These are phyloP conservation scores for Tetramorium alpestre DNA, from an alignment of 1,140 invertebrate genomes.

Conservation along the genomic window DNA sequence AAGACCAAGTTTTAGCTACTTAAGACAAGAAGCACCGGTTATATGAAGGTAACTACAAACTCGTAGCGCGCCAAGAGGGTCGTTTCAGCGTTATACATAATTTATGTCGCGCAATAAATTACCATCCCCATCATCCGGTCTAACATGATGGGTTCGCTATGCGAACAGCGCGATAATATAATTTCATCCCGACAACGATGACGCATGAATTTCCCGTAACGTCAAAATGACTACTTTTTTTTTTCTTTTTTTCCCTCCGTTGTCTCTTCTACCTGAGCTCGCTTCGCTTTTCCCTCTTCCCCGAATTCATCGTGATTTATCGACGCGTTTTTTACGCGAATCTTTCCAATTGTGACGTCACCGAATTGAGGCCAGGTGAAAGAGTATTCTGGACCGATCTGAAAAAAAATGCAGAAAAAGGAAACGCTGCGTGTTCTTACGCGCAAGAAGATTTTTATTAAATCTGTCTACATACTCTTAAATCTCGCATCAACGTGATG, in stretches of 20 bases:
- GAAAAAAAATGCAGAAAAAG: background rate
- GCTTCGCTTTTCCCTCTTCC: constrained; percentile 12
- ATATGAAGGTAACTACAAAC: constrained; percentile 52
- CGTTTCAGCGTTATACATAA: constrained; percentile 52
- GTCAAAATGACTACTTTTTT: background rate
- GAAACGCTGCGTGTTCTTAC: background rate
- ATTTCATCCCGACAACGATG: constrained; percentile 29
- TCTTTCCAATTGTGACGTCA: background rate
- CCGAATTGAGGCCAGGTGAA: background rate
- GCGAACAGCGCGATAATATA: constrained; percentile 30
- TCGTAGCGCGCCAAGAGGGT: constrained; percentile 36
- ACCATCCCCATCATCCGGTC: constrained; percentile 12
- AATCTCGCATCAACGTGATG: background rate
- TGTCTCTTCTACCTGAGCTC: constrained; percentile 12
- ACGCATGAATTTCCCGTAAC: constrained; percentile 29
- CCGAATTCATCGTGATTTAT: constrained; percentile 54
- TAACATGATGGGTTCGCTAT: constrained; percentile 8
- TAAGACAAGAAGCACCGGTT: constrained; percentile 23
- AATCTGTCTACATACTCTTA: background rate
- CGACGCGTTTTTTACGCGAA: constrained; percentile 18
- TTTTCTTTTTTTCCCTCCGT: background rate
- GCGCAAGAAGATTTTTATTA: background rate
- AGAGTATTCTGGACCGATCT: background rate
- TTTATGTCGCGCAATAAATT: constrained; percentile 48
- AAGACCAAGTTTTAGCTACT: constrained; percentile 47